A percentile compares a stretch with the other conserved stretches of the same genome.
Evolutionary conservation across 2,888 invertebrate species (phyloP).

Genomic region (Mycogona germanica): DNA sequence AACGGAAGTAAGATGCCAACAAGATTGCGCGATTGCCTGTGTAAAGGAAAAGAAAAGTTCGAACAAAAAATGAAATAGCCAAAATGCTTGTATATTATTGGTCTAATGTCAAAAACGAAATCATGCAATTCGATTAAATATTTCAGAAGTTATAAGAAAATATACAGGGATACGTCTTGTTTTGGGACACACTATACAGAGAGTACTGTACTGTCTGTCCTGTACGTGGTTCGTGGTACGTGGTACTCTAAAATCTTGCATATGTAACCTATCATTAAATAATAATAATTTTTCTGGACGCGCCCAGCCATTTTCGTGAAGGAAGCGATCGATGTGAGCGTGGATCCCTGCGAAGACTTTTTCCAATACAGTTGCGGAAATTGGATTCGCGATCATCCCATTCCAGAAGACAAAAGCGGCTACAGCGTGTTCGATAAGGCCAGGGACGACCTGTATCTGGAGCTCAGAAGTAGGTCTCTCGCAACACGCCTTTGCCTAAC

Average conservation of each 20-base stretch:
- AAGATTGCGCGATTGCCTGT: too few relatives aligned
- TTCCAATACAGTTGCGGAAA: conserved; percentile 40
- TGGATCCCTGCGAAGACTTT: conserved; percentile 39
- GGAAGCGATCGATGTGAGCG: conserved; percentile 29
- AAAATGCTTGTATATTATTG: too few relatives aligned
- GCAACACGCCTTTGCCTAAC: not conserved
- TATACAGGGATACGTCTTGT: too few relatives aligned
- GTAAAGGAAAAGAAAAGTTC: too few relatives aligned
- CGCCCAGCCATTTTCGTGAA: conserved; percentile 7
- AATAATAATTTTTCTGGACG: not conserved
- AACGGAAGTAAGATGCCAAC: too few relatives aligned
- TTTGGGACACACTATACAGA: too few relatives aligned
- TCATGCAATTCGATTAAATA: too few relatives aligned
- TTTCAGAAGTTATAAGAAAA: too few relatives aligned
- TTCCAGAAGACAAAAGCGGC: conserved; percentile 26
- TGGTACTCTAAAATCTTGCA: not conserved
- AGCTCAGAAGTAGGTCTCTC: conserved; percentile 9
- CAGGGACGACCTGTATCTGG: not conserved
- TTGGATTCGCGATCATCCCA: conserved; percentile 35
- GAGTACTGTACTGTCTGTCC: too few relatives aligned
- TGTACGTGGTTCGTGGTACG: too few relatives aligned
- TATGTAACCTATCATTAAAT: not conserved
- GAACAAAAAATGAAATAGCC: too few relatives aligned
- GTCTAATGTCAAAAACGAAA: too few relatives aligned
- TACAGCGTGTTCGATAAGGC: conserved; percentile 8